Evolutionary conservation across 2,113 vertebrate species (phyloP), one percentile per base, ranked within the genome.

Genomic region (Mirza zaza): DNA sequence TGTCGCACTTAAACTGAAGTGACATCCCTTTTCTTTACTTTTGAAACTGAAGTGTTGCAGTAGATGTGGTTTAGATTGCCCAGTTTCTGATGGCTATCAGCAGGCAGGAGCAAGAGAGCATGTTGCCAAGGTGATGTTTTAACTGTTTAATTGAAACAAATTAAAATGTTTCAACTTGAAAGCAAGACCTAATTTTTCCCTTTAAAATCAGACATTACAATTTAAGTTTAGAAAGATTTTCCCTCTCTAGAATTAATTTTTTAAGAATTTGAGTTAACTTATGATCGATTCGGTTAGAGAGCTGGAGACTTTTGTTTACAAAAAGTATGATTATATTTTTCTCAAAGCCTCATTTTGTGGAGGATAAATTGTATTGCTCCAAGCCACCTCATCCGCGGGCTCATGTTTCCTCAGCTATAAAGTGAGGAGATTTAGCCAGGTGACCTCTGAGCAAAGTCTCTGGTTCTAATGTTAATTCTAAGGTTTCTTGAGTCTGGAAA

Each of bases 371-470:
- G 50, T 9, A 94, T 34, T 59, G 39, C 85, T 81, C 48, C 59
- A 65, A 83, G 11, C 48, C n/a, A 63, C 61, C 42, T 34, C 91
- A 76, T 9, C 27, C 4, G 11, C 3, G 3, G 42, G 20, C 12
- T 85, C 42, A 88, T 18, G 32, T 75, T 86, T 96, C 52, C 79
- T 90, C 76, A 80, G 45, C 59, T 85, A 36, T 92, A 79, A 96
- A 97, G 34, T 67, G 25, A 91, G 7, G 9, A 65, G 67, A 86
- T 52, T 92, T 84, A 87, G 93, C n/a, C 71, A 93, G 90, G 94
- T 50, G 17, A 57, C 67, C 70, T 92, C 52, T 79, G 76, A 90
- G 39, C 50, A 55, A 88, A 92, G 21, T 18, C 68, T 94, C 71
- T 45, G 29, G 39, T 68, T 90, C 48, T 63, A 85, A 61, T 34